Evolutionary conservation across 2,888 invertebrate genomes (phyloP).

Genomic region (Polietes domitor): DNA sequence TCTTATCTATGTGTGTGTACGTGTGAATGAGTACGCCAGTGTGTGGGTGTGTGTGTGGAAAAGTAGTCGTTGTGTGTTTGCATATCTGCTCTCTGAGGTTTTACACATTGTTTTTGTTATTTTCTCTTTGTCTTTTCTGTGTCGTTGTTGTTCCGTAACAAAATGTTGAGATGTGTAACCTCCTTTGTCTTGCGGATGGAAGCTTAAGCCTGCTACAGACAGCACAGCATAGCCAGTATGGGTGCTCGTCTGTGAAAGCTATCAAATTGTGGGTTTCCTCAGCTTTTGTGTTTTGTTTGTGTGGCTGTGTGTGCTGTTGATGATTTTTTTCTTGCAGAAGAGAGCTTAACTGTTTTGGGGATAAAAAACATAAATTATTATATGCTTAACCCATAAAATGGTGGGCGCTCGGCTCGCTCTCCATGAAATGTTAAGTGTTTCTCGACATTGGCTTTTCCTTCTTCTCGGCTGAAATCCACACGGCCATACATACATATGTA

Average conservation of each 20-base stretch:
- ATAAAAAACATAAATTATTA: slow-evolving; percentile 3
- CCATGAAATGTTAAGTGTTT: slow-evolving; percentile 14
- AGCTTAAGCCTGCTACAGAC: not conserved
- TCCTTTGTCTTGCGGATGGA: slow-evolving; percentile 18
- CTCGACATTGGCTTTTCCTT: not conserved
- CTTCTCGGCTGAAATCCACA: not conserved
- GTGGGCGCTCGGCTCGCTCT: not conserved
- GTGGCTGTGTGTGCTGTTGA: not conserved
- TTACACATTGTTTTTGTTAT: no score
- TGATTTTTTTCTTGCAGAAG: no score
- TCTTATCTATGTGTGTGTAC: not conserved
- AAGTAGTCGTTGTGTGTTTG: slow-evolving; percentile 17
- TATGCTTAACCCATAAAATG: slow-evolving; percentile 14
- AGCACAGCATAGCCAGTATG: not conserved
- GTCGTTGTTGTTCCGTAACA: slow-evolving; percentile 23
- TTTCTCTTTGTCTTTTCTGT: no score
- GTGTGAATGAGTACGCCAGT: not conserved
- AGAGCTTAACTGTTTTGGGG: not conserved
- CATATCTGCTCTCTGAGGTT: slow-evolving; percentile 25
- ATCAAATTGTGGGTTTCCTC: slow-evolving; percentile 21
- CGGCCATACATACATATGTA: no score
- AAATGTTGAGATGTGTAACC: slow-evolving; percentile 14
- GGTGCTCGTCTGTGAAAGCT: not conserved
- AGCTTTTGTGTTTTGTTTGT: not conserved
- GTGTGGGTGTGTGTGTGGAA: not conserved